Conservation (phyloP, 2,113 vertebrate genomes). For the Pelvicachromis taeniatus region DNA sequence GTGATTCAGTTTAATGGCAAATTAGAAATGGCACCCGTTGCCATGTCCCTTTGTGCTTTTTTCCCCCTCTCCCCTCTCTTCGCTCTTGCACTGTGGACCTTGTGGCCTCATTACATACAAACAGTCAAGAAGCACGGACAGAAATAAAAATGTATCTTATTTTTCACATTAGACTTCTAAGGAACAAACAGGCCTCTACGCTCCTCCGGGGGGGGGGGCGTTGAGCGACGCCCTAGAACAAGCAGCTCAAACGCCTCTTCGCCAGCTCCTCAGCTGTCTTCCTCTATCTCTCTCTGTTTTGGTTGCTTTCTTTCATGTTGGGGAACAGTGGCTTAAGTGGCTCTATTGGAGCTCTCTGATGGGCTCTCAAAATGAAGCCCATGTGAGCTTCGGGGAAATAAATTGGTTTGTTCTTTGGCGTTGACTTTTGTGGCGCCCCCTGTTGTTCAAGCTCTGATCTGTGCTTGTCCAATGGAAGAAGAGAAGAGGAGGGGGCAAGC, state of each 20-base stretch:
- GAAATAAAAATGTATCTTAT: slow-evolving; percentile 40
- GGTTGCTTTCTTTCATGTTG: slow-evolving; percentile 61
- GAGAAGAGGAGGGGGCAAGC: neutral
- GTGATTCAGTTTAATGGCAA: slow-evolving; percentile 23
- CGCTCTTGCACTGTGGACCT: neutral
- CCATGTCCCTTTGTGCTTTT: neutral
- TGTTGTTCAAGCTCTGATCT: slow-evolving; percentile 11
- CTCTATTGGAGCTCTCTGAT: slow-evolving; percentile 57
- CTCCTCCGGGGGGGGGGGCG: slow-evolving; percentile 24
- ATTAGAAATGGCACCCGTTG: neutral
- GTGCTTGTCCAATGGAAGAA: neutral
- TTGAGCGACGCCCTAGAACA: slow-evolving; percentile 54
- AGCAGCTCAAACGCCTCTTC: slow-evolving; percentile 60
- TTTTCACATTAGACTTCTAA: slow-evolving; percentile 46
- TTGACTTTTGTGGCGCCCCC: slow-evolving; percentile 39
- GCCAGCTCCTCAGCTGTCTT: slow-evolving; percentile 17
- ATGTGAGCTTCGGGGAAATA: slow-evolving; percentile 33
- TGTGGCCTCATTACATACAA: slow-evolving; percentile 45
- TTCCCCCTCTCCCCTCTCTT: neutral
- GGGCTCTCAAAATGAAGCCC: slow-evolving; percentile 59
- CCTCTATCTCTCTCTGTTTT: slow-evolving; percentile 46
- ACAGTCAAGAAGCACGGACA: neutral
- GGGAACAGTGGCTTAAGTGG: slow-evolving; percentile 66
- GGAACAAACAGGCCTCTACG: slow-evolving; percentile 29
- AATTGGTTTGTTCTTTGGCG: slow-evolving; percentile 45